Evolutionary conservation across 2,797 vertebrate genomes (phyloP).

Genomic region (Protosalanx chinensis): DNA sequence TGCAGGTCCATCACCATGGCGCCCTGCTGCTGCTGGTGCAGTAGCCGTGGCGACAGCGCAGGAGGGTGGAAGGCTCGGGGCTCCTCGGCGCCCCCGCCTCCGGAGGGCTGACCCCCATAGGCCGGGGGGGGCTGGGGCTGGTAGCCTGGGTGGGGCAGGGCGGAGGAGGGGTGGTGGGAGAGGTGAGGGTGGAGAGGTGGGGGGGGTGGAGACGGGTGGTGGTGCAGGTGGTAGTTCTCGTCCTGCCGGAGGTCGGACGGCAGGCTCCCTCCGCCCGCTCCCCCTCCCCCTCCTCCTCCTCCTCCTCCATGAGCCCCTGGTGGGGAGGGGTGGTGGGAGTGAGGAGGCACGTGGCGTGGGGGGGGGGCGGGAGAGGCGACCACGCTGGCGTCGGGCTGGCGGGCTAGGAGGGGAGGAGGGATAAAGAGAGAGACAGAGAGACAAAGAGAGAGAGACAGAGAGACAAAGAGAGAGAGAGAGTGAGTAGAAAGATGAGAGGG

Average conservation of each 20-base stretch:
- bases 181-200: constrained; percentile 50
- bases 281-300: no score
- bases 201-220: constrained; percentile 69
- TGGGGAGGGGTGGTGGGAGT: constrained; percentile 74
- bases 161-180: constrained; percentile 69
- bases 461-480: not conserved
- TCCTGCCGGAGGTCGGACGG: constrained; percentile 75
- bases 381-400: constrained; percentile 88
- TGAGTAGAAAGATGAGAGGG: no score
- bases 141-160: constrained; percentile 63
- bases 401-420: constrained; percentile 69
- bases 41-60: constrained; percentile 84
- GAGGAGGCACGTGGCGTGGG: constrained; percentile 78
- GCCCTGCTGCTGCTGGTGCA: constrained; percentile 90
- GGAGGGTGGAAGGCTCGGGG: constrained; percentile 92
- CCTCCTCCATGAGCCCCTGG: constrained; percentile 32
- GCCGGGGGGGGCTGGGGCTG: constrained; percentile 64
- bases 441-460: not conserved
- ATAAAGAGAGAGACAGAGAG: not conserved
- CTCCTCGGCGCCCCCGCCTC: constrained; percentile 77
- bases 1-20: constrained; percentile 92
- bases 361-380: constrained; percentile 83
- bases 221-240: constrained; percentile 89
- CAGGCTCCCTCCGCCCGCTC: no score
- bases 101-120: constrained; percentile 55